Evolutionary conservation across 2,113 vertebrate genomes (phyloP), one percentile per base, ranked within the genome.

Genomic region (Rhea americana): DNA sequence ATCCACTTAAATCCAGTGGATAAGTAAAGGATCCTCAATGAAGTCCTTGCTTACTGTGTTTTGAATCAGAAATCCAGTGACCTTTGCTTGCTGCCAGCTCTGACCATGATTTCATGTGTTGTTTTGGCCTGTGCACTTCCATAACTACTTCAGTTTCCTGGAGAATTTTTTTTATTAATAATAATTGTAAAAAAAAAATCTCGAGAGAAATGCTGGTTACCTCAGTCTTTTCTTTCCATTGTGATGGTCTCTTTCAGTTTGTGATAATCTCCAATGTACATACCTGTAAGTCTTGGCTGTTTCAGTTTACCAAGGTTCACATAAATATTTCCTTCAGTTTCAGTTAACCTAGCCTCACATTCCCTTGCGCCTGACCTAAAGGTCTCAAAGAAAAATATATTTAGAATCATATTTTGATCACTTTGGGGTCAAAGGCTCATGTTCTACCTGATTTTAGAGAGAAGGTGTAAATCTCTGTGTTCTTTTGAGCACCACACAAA

Each of bases 311-410:
- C 58, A 48, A 48, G 32, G 55, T 70, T 89, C 85, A 81, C 39
- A 47, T 48, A 67, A 86, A 35, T 72, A 78, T 85, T 91, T 86
- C 59, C 80, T 95, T 88, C 59, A 9, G 2, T 93, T 90, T 86
- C 41, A 74, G 21, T 77, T 82, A 80, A 73, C 39, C 59, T 48
- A 35, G 19, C 41, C 82, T 92, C 22, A 45, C 25, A 19, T 80
- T 73, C 21, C 19, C 56, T 76, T 39, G 22, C 59, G 65, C 35
- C 63, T 71, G 63, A 71, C 61, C 25, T 62, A 56, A 18, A 81
- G 7, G 5, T 67, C 56, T 51, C 16, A 25, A 78, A 63, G 13
- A 13, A 93, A 91, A 81, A 39, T 9, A 2, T 16, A 30, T 21
- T 43, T 58, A 65, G 7, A 21, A 67, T 11, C 0, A 0, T 39